Conservation (phyloP, 2,888 invertebrate species). For the Pseudanteris insignis region DNA sequence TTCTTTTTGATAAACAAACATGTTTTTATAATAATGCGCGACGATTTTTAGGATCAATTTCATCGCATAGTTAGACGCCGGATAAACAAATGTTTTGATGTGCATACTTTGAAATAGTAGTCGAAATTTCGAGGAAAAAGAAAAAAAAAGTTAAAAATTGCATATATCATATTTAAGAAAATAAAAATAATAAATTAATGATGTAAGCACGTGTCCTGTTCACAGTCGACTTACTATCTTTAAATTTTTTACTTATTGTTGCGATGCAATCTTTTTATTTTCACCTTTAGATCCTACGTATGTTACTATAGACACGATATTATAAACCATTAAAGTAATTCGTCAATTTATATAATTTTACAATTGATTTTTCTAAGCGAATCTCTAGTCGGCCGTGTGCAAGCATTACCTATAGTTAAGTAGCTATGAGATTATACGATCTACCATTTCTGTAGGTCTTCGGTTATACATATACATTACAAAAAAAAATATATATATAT, state of each 20-base stretch:
- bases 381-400: conserved; percentile 33
- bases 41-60: conserved; percentile 26
- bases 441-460: conserved; percentile 38
- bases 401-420: conserved; percentile 28
- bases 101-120: conserved; percentile 47
- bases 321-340: too few relatives aligned
- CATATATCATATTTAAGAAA: not conserved
- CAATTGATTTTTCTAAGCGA: too few relatives aligned
- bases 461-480: conserved; percentile 34
- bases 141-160: not conserved
- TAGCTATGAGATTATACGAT: conserved; percentile 25
- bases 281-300: too few relatives aligned
- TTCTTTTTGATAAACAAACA: not conserved
- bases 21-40: conserved; percentile 12
- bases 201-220: conserved; percentile 18
- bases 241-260: not conserved
- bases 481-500: conserved; percentile 23
- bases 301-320: too few relatives aligned
- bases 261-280: not conserved
- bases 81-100: conserved; percentile 41
- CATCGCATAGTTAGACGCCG: conserved; percentile 34
- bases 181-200: not conserved
- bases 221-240: conserved; percentile 33
- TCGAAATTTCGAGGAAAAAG: conserved; percentile 2
- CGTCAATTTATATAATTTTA: too few relatives aligned